Conservation (phyloP, 2,888 invertebrate genomes). For the Anthophora plumipes region DNA sequence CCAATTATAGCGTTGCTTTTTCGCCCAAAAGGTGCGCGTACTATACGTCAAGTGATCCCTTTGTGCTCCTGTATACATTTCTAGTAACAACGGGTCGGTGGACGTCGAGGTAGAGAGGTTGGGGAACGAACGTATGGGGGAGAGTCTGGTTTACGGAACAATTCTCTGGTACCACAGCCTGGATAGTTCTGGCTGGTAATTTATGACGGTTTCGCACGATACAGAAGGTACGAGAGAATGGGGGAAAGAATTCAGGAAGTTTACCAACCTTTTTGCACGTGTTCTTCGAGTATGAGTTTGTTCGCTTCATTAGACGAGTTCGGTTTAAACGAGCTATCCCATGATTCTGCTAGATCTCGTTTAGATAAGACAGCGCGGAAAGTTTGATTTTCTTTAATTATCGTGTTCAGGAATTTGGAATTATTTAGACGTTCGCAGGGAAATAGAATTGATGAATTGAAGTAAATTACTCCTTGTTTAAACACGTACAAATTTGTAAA, state of each 20-base stretch:
- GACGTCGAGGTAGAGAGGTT: neutral
- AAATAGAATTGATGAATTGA: too few species aligned
- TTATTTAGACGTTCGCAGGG: too few species aligned
- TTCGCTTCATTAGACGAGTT: neutral
- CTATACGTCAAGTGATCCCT: slow-evolving; percentile 1
- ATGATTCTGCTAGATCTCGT: too few species aligned
- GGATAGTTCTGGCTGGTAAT: slow-evolving; percentile 48
- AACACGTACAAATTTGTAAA: too few species aligned
- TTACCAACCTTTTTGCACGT: neutral
- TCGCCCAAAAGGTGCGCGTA: neutral
- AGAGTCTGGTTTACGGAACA: slow-evolving; percentile 45
- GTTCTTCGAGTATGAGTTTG: neutral
- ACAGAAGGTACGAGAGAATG: slow-evolving; percentile 2
- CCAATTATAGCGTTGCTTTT: slow-evolving; percentile 44
- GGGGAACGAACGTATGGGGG: slow-evolving; percentile 11
- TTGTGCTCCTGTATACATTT: slow-evolving; percentile 20
- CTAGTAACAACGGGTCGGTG: neutral
- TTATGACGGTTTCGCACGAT: slow-evolving; percentile 52
- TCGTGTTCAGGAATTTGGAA: too few species aligned
- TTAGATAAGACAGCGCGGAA: too few species aligned
- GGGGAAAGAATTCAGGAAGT: slow-evolving; percentile 34
- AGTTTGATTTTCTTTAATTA: too few species aligned
- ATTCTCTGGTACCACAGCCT: slow-evolving; percentile 22
- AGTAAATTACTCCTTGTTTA: too few species aligned
- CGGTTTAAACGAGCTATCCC: too few species aligned